Evolutionary conservation across 2,113 vertebrate genomes (phyloP).

Genomic region (Murina feae): DNA sequence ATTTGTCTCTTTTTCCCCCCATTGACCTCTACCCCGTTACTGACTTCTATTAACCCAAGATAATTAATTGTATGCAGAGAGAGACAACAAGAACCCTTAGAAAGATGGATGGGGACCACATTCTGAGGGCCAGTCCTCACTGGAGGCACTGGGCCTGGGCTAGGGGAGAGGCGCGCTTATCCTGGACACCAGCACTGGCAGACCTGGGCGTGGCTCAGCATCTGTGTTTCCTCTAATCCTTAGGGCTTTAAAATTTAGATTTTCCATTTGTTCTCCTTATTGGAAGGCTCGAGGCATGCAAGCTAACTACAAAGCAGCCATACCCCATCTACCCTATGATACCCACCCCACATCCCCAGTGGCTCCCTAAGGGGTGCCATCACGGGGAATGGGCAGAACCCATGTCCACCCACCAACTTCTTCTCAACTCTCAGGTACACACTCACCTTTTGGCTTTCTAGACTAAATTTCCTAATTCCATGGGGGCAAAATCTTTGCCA

Average conservation of each 20-base stretch:
- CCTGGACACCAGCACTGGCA: not conserved
- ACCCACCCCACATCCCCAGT: not conserved
- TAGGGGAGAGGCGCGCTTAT: accelerated
- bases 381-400: not conserved
- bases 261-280: not conserved
- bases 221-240: not conserved
- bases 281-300: not conserved
- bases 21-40: not conserved
- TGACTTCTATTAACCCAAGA: not conserved
- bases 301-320: not conserved
- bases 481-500: not conserved
- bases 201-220: accelerated
- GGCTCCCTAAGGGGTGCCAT: not conserved
- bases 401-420: not conserved
- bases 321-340: accelerated
- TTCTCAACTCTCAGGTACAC: not conserved
- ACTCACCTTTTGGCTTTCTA: not conserved
- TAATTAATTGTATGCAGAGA: not conserved
- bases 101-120: not conserved
- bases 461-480: not conserved
- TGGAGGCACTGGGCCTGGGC: accelerated
- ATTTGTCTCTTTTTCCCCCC: no score
- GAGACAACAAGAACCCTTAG: not conserved
- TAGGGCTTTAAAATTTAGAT: not conserved
- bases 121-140: not conserved